Conservation (phyloP, 2,888 invertebrate genomes). For the Gari tellinella region DNA sequence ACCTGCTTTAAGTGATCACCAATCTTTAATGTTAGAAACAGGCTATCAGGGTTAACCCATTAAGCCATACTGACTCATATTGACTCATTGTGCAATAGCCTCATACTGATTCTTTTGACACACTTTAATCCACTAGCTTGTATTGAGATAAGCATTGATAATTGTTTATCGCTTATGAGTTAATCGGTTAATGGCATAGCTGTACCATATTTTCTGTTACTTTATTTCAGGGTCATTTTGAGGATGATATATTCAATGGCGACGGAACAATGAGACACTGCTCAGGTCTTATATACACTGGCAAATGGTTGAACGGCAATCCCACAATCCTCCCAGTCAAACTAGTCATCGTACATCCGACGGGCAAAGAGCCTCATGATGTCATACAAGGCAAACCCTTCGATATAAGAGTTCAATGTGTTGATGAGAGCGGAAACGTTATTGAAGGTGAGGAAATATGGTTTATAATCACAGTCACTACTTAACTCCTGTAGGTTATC, state of each 20-base stretch:
- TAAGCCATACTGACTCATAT: too few species aligned
- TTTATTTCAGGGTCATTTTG: constrained; percentile 81
- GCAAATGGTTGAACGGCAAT: constrained; percentile 80
- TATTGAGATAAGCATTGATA: too few species aligned
- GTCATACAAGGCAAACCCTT: constrained; percentile 77
- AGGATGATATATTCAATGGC: constrained; percentile 80
- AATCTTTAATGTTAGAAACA: too few species aligned
- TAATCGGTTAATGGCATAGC: too few species aligned
- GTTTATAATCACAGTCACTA: too few species aligned
- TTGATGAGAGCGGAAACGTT: constrained; percentile 74
- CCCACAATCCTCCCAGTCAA: constrained; percentile 77
- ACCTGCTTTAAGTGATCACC: too few species aligned
- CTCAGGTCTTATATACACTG: constrained; percentile 81
- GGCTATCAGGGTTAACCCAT: too few species aligned
- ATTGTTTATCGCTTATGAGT: too few species aligned
- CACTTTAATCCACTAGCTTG: too few species aligned
- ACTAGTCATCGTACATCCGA: constrained; percentile 68
- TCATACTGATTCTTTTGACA: too few species aligned
- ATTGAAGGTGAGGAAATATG: constrained; percentile 69
- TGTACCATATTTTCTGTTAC: not conserved
- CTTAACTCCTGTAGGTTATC: too few species aligned
- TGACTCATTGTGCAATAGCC: too few species aligned
- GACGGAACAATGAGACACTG: constrained; percentile 79
- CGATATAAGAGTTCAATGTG: constrained; percentile 74
- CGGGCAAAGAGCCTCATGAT: constrained; percentile 58